Evolutionary conservation across 1,140 invertebrate species (phyloP), one percentile per base, ranked within the genome.

Genomic region (Eueides isabella): DNA sequence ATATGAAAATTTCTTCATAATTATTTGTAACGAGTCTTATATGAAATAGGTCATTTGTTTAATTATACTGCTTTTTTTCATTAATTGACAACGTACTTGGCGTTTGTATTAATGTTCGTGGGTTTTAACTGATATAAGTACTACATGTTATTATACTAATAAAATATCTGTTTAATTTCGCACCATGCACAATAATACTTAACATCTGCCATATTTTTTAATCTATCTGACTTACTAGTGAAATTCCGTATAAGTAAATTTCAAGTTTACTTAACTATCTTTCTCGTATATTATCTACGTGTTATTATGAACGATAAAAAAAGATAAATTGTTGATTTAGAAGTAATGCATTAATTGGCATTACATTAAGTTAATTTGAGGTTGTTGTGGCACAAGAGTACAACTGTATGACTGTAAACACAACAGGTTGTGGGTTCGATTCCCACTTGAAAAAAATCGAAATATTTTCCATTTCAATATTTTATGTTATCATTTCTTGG

Each of bases 1-100:
- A 29, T 19, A 38, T 29, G 61, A 48, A 64, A 26, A 61, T 26
- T 35, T 62, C 28, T 64, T 64, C 30, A 44, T 71, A 44, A 64
- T 64, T 71, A 33, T 64, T 44, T 31, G 35, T 41, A 64, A 41
- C 61, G 31, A 11, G 19, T 55, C 48, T 62, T 31, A 28, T n/a
- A 68, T 30, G 44, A 30, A 33, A 19, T 5, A 31, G 26, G 14
- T 7, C 65, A 29, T 66, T 66, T 66, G 9, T 67, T 29, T 14
- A 55, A 67, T 19, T 26, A 16, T 31, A 19, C 12, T 1, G 14
- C 28, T n/a, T 55, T 55, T 26, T 19, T 23, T 19, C n/a, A 55
- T 55, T 55, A 55, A 55, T 26, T 55, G 48, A 1, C 23, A 0
- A 6, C n/a, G 38, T 41, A 41, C 38, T 41, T 16, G 38, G 38